Percentiles rank a stretch among this genome's conserved stretches.
Conservation (phyloP, 1,140 invertebrate genomes). For the Drosophila trapezifrons region DNA sequence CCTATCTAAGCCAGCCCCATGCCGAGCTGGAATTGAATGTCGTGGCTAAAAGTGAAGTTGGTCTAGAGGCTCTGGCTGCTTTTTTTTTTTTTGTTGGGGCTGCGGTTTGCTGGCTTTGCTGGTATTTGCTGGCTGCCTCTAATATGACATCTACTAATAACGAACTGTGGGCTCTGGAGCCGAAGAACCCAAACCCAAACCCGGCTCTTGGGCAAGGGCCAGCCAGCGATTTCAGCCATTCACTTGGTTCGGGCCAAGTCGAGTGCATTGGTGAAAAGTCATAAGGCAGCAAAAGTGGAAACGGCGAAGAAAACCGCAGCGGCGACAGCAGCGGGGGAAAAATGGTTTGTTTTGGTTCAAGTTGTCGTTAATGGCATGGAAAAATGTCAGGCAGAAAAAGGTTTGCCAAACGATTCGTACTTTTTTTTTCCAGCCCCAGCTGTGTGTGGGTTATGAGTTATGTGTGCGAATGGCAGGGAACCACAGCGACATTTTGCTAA, state of each 20-base stretch:
- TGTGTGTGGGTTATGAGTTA: conserved; percentile 42
- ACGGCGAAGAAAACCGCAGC: conserved; percentile 33
- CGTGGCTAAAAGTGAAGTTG: conserved; percentile 74
- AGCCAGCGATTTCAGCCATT: conserved; percentile 56
- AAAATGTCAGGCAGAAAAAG: conserved; percentile 72
- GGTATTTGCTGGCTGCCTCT: conserved; percentile 43
- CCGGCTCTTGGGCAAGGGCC: conserved; percentile 43
- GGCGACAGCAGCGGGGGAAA: conserved; percentile 25
- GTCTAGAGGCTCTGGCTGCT: conserved; percentile 33
- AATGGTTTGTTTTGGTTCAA: conserved; percentile 60
- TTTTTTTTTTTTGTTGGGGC: conserved; percentile 26
- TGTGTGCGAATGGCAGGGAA: conserved; percentile 36
- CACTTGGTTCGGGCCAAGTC: conserved; percentile 64
- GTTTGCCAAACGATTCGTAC: conserved; percentile 54
- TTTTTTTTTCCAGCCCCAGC: conserved; percentile 19
- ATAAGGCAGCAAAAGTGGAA: conserved; percentile 60
- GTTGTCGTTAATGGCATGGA: conserved; percentile 74
- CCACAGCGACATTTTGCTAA: conserved; percentile 52
- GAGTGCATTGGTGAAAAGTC: conserved; percentile 81
- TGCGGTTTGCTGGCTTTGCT: conserved; percentile 34
- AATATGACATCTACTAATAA: conserved; percentile 81
- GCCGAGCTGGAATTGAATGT: conserved; percentile 70
- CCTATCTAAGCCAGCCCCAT: conserved; percentile 55
- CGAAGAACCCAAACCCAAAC: neutral
- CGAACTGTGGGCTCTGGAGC: conserved; percentile 33